Evolutionary conservation across 2,797 vertebrate genomes (phyloP).

Genomic region (Cossypha polioptera): DNA sequence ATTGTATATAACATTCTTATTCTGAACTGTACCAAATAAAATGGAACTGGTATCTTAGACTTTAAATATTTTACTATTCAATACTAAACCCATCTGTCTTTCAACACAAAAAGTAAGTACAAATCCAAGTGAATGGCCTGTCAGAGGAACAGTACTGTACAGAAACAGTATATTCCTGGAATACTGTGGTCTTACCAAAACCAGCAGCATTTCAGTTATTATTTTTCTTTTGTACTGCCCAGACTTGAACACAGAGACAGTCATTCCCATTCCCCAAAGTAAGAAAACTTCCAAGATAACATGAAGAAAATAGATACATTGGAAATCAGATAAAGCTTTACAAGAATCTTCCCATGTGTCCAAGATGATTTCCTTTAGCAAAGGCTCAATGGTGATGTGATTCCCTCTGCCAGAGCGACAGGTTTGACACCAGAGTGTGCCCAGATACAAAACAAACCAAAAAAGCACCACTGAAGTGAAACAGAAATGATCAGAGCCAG

Average conservation of each 20-base stretch:
- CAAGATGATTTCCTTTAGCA: conserved; percentile 37
- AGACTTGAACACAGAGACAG: background rate
- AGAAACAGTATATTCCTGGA: background rate
- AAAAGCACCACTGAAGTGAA: conserved; percentile 29
- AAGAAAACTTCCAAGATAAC: conserved; percentile 42
- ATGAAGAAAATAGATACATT: conserved; percentile 34
- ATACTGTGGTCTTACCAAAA: background rate
- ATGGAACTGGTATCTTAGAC: conserved; percentile 2
- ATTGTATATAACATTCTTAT: fast-evolving
- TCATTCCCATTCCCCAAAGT: background rate
- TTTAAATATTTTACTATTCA: conserved; percentile 65
- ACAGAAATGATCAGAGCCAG: background rate
- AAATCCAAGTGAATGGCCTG: conserved; percentile 31
- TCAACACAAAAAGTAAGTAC: conserved; percentile 58
- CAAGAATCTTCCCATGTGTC: conserved; percentile 3
- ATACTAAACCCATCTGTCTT: conserved; percentile 54
- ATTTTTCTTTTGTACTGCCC: background rate
- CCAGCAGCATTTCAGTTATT: background rate
- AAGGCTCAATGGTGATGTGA: conserved; percentile 25
- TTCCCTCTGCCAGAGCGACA: background rate
- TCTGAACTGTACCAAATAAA: background rate
- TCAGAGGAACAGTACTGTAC: conserved; percentile 29
- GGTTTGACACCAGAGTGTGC: background rate
- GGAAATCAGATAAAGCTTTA: conserved; percentile 62
- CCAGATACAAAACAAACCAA: background rate